Base-by-base conservation (phyloP, 2,797 vertebrate species). In the Carcharodon carcharias region DNA sequence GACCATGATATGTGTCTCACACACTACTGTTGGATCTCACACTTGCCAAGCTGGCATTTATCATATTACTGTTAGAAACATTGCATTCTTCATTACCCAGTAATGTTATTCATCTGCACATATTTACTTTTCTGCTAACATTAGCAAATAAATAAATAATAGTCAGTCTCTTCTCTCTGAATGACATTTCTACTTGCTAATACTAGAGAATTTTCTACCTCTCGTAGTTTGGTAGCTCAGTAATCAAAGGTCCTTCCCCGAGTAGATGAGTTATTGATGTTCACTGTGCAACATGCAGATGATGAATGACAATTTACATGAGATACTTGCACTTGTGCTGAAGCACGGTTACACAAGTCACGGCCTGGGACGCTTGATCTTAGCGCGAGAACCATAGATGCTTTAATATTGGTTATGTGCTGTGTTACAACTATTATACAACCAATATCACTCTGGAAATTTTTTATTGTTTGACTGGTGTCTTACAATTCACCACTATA, bases 41-140 rank as follows among this genome's bases (percentile, higher is more conserved):
- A 95, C 69, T n/a, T 77, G 31, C 65, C 50, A 63, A 6, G n/a
- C 69, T 71, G 69, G 69, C 21, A 58, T 77, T 77, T 95, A 50
- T 95, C 69, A 77, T n/a, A 54, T 71, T 73, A 56, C 58, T 95
- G 94, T 71, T 69, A 95, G 54, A 95, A 73, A 54, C 69, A 45
- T 61, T 93, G n/a, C 91, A 67, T 77, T 77, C 50, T 95, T 95
- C 69, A 77, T 56, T 95, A 95, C 35, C 18, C 28, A 58, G 14
- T 26, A 63, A 67, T 40, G 61, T 12, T 26, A n/a, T 18, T 7
- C 61, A 45, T 11, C 6, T 18, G 18, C 61, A 45, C 91, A 45
- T 6, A 65, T 67, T 67, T 67, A 45, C 61, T 0, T 93, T 65
- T 40, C 5, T 45, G 61, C 61, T 67, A 26, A 93, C n/a, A 67